phyloP scores from a whole-genome alignment of 1,140 invertebrate species.

The Pollicipes pollicipes region DNA sequence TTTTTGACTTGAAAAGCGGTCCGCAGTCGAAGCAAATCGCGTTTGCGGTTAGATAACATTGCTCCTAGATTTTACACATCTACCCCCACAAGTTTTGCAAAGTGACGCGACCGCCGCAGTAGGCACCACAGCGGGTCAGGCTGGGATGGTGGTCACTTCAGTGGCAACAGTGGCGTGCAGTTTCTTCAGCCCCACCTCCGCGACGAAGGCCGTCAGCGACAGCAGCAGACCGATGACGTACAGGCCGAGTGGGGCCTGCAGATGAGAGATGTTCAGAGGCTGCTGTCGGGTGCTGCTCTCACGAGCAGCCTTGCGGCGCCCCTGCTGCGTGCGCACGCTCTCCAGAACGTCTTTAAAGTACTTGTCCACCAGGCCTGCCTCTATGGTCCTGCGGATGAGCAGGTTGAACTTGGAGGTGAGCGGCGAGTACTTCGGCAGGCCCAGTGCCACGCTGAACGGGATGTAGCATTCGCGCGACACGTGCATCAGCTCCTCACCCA shows the following conservation, averaged over 20 bases:
- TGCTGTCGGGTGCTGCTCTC: neutral
- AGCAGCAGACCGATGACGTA: conserved; percentile 6
- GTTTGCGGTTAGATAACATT: too few relatives aligned
- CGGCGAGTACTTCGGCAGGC: conserved; percentile 14
- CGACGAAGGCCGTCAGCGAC: neutral
- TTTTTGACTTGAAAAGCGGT: too few relatives aligned
- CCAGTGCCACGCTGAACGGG: conserved; percentile 16
- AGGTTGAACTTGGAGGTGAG: conserved; percentile 14
- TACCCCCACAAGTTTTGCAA: too few relatives aligned
- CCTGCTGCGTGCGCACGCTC: neutral
- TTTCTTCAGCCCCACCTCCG: too few relatives aligned
- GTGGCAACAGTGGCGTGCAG: too few relatives aligned
- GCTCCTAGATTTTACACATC: too few relatives aligned
- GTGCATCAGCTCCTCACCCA: conserved; percentile 14
- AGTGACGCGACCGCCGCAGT: too few relatives aligned
- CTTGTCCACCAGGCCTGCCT: conserved; percentile 14
- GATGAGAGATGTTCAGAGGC: neutral
- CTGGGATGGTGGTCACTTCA: too few relatives aligned
- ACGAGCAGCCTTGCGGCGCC: too few relatives aligned
- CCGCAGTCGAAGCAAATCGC: too few relatives aligned
- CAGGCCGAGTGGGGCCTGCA: neutral
- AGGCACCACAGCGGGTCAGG: too few relatives aligned
- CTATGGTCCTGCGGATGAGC: conserved; percentile 12
- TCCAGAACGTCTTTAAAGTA: conserved; percentile 14
- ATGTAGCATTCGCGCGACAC: conserved; percentile 16